phyloP scores from a whole-genome alignment of 2,888 invertebrate genomes.

The Hipparchia sbordonii region DNA sequence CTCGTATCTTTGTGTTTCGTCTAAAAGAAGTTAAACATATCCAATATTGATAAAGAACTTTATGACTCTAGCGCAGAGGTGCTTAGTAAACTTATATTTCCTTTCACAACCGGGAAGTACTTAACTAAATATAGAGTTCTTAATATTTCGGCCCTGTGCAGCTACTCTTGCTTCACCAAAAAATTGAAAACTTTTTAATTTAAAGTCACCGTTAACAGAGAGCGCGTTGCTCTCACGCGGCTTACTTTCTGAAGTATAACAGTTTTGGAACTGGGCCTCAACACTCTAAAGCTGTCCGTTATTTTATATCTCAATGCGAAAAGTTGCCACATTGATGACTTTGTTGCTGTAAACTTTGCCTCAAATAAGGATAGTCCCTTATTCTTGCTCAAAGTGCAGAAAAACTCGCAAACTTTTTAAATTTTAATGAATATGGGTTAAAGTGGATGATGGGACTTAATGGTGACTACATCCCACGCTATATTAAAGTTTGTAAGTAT shows the following conservation, averaged over 20 bases:
- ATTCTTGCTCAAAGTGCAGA: background rate
- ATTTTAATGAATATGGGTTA: background rate
- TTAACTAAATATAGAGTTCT: no score
- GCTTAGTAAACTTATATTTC: no score
- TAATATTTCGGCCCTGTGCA: no score
- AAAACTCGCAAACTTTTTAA: background rate
- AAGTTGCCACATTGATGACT: constrained; percentile 10
- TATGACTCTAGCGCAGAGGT: no score
- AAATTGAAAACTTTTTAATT: constrained; percentile 2
- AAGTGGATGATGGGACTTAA: background rate
- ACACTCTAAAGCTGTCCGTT: constrained; percentile 7
- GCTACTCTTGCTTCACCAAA: background rate
- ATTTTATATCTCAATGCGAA: constrained; percentile 10
- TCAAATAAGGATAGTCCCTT: background rate
- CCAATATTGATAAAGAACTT: background rate
- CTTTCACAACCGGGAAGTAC: no score
- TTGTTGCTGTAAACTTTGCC: background rate
- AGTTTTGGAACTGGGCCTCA: constrained; percentile 8
- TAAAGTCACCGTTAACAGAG: background rate
- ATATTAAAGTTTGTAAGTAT: no score
- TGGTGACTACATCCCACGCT: no score
- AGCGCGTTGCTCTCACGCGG: background rate
- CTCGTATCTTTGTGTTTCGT: background rate
- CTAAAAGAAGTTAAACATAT: background rate
- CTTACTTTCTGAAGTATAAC: background rate